Conservation (phyloP, 2,113 vertebrate genomes). For the Elanoides forficatus region DNA sequence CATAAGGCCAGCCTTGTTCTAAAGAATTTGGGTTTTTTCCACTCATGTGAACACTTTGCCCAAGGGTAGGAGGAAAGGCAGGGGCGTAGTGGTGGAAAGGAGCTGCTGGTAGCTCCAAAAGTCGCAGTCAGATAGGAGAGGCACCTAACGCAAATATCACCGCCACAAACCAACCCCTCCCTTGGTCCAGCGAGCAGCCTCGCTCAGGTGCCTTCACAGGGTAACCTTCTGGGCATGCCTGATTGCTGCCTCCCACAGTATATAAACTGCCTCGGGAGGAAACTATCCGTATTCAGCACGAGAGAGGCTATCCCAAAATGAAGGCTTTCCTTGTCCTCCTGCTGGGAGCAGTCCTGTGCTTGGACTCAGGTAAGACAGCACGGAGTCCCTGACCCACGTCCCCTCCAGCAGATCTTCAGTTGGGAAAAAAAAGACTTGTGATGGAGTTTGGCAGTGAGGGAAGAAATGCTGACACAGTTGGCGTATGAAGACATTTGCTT, state of each 20-base stretch:
- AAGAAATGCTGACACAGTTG: accelerated
- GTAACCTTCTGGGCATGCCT: not conserved
- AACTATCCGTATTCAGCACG: not conserved
- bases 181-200: not conserved
- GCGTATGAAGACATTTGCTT: accelerated
- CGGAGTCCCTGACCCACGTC: accelerated
- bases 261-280: not conserved
- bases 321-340: slow-evolving; percentile 19
- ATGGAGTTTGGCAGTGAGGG: not conserved
- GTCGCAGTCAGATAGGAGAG: not conserved
- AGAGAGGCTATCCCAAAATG: not conserved
- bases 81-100: not conserved
- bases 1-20: not conserved
- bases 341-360: slow-evolving; percentile 17
- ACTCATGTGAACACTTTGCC: not conserved
- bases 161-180: not conserved
- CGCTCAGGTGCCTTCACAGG: not conserved
- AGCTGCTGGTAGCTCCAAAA: not conserved
- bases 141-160: not conserved
- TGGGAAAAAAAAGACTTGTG: not conserved
- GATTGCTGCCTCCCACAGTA: not conserved
- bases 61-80: not conserved
- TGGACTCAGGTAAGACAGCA: slow-evolving; percentile 27
- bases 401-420: too few species aligned
- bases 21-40: slow-evolving; percentile 19